Evolutionary conservation across 2,113 vertebrate species (phyloP), one percentile per base, ranked within the genome.

Genomic region (Zosterops pallidus): DNA sequence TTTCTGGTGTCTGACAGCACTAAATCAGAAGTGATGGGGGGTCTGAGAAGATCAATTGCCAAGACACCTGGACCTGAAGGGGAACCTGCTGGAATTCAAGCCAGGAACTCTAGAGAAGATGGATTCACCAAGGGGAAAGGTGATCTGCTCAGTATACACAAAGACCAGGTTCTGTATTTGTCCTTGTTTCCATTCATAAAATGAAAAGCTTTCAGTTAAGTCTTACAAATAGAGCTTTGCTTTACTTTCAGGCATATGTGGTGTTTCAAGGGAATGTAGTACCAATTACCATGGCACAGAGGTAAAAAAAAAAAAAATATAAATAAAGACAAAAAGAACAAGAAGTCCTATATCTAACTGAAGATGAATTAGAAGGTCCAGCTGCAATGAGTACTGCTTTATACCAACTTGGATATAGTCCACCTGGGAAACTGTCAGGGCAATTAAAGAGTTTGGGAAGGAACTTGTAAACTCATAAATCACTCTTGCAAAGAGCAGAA

Each of bases 401-500:
- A 86, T 64, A 94, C 86, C 60, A 89, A 2, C 60, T 71, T 86
- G 83, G 76, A 94, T 63, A 78, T 14, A 89, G 86, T 82, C 89
- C 80, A 92, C 68, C 56, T 81, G 83, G 76, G 83, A 80, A 91
- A 90, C 60, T 78, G 64, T 86, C 37, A 29, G 56, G 47, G 56
- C 83, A 96, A 78, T 93, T 94, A 92, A 0, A 25, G 89, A 78
- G 80, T 86, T 96, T 90, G 86, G 56, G 80, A 96, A 92, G 72
- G 60, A 90, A 90, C 91, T 50, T 72, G 71, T 89, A 94, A 96
- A 95, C 83, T 95, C 76, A 88, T 92, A 96, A 95, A 96, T 93
- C 80, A 93, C 64, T 46, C 42, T 60, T 57, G 39, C 59, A 93
- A 86, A 92, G 26, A 93, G 68, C 68, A 95, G 68, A 95, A 93